Conservation (phyloP, 2,888 invertebrate genomes). For the Hetaerina titia region DNA sequence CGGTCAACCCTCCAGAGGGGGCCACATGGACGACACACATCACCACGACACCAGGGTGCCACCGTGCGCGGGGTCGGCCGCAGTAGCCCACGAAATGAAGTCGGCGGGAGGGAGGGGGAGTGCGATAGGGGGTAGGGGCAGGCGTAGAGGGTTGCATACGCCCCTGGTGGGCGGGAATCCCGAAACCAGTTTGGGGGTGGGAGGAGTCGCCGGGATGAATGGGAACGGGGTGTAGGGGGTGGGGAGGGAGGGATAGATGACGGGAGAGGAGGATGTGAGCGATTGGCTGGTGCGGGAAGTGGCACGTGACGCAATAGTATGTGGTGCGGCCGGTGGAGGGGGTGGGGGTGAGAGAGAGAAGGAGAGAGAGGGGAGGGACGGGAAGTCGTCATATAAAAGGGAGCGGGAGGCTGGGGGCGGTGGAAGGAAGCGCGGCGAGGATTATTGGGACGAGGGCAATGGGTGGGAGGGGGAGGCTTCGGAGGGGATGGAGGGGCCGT, state of each 20-base stretch:
- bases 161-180: too few species aligned
- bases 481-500: neutral
- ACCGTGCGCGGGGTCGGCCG: too few species aligned
- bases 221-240: neutral
- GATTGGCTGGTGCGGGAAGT: constrained; percentile 13
- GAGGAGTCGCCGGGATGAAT: neutral
- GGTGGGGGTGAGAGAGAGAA: neutral
- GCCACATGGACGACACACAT: too few species aligned
- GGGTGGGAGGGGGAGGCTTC: neutral
- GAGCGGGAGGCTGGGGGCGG: neutral
- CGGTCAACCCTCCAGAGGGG: too few species aligned
- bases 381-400: neutral
- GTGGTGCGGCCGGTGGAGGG: neutral
- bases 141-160: too few species aligned
- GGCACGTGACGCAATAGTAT: neutral
- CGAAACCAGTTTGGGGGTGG: neutral
- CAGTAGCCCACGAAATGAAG: too few species aligned
- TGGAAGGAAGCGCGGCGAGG: neutral
- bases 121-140: too few species aligned
- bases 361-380: neutral
- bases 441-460: neutral
- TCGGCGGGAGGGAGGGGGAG: too few species aligned
- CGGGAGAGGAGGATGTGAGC: constrained; percentile 26
- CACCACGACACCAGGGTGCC: too few species aligned
- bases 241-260: neutral